Evolutionary conservation across 2,888 invertebrate species (phyloP).

Genomic region (Sinhomidia bicolor): DNA sequence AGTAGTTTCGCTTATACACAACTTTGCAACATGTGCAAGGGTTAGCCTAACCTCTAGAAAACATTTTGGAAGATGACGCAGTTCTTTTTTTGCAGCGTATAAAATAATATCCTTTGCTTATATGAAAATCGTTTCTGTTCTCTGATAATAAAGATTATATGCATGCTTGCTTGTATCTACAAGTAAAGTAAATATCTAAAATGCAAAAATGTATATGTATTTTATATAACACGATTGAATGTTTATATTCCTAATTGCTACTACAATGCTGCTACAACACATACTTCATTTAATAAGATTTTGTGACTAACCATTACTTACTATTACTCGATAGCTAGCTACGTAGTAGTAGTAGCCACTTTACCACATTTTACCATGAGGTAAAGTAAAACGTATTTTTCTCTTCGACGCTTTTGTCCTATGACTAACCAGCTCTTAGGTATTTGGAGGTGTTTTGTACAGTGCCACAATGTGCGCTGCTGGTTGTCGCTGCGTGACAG

Average conservation of each 20-base stretch:
- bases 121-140: not conserved
- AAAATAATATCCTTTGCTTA: not conserved
- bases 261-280: not conserved
- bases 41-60: constrained; percentile 64
- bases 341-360: not conserved
- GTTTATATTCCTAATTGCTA: not conserved
- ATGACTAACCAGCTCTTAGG: constrained; percentile 26
- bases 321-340: too few species aligned
- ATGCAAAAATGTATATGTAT: not conserved
- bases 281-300: too few species aligned
- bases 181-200: not conserved
- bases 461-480: not conserved
- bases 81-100: constrained; percentile 55
- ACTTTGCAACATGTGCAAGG: constrained; percentile 67
- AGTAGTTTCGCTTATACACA: not conserved
- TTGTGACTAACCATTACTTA: too few species aligned
- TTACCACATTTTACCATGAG: not conserved
- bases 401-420: not conserved
- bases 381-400: constrained; percentile 17
- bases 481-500: not conserved
- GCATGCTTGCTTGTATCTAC: not conserved
- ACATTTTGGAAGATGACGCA: constrained; percentile 73
- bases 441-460: not conserved
- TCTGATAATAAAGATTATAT: constrained; percentile 8
- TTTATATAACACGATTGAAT: not conserved